phyloP scores from a whole-genome alignment of 1,140 invertebrate species.

The Tetragonula clypearis region DNA sequence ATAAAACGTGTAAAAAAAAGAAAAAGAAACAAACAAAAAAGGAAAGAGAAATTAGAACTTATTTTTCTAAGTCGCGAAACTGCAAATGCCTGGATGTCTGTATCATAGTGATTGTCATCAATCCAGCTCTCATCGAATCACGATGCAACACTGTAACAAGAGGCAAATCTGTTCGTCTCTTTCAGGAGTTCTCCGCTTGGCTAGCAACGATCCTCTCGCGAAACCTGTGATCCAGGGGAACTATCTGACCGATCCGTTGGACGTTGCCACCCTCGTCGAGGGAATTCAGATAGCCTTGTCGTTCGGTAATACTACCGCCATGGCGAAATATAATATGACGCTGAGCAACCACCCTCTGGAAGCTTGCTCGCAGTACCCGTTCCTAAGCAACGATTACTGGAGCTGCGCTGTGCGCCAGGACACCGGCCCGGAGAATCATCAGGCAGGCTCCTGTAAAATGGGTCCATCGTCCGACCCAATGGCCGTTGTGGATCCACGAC shows the following conservation, averaged over 20 bases:
- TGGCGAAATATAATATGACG: constrained; percentile 80
- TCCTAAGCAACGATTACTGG: constrained; percentile 89
- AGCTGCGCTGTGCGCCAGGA: constrained; percentile 88
- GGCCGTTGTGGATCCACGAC: constrained; percentile 87
- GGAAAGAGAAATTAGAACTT: too few species aligned
- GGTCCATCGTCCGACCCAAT: constrained; percentile 85
- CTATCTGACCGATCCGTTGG: constrained; percentile 81
- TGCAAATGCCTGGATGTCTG: too few species aligned
- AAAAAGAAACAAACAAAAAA: too few species aligned
- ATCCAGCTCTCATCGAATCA: too few species aligned
- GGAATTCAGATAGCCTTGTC: constrained; percentile 80
- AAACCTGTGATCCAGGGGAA: constrained; percentile 85
- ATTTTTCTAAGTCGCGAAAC: too few species aligned
- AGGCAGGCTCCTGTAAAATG: constrained; percentile 92
- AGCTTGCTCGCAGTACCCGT: constrained; percentile 83
- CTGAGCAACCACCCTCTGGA: constrained; percentile 77
- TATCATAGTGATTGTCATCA: too few species aligned
- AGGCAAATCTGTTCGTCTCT: neutral
- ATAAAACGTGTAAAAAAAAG: too few species aligned
- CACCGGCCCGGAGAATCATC: constrained; percentile 92
- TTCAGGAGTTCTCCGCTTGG: constrained; percentile 73
- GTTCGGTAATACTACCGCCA: constrained; percentile 77
- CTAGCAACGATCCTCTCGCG: constrained; percentile 82
- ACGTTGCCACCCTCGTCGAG: constrained; percentile 79
- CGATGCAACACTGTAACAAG: neutral